Evolutionary conservation across 2,113 vertebrate genomes (phyloP).

Genomic region (Campylomormyrus tamandua): DNA sequence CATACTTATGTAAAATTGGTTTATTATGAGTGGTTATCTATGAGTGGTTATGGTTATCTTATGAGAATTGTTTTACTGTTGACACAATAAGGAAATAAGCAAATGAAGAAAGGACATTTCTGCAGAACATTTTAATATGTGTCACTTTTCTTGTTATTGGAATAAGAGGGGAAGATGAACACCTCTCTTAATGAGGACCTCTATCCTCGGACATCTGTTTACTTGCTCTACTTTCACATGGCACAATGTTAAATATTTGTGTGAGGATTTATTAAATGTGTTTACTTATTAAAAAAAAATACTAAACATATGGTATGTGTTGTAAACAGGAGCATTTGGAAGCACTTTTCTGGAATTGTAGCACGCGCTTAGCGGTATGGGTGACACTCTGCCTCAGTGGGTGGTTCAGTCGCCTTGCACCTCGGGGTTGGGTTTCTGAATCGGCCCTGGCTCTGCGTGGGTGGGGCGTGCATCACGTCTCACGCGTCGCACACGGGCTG

Average conservation of each 20-base stretch:
- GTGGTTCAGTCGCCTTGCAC: not conserved
- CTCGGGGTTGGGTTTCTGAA: not conserved
- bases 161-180: not conserved
- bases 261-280: not conserved
- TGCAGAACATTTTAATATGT: not conserved
- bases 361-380: not conserved
- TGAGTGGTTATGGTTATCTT: not conserved
- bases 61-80: not conserved
- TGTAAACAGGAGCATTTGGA: not conserved
- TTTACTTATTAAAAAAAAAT: not conserved
- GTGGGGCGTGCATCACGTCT: not conserved
- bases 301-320: not conserved
- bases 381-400: not conserved
- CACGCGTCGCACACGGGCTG: not conserved
- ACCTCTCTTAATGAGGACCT: not conserved
- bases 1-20: not conserved
- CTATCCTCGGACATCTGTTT: not conserved
- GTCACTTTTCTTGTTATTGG: not conserved
- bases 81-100: not conserved
- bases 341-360: not conserved
- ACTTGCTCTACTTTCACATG: not conserved
- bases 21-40: not conserved
- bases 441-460: not conserved
- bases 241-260: constrained; percentile 1
- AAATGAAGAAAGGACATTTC: not conserved